Evolutionary conservation across 35 echinoderm and acorn worm genomes (phyloP).

Genomic region (Ophiothrix spiculata): DNA sequence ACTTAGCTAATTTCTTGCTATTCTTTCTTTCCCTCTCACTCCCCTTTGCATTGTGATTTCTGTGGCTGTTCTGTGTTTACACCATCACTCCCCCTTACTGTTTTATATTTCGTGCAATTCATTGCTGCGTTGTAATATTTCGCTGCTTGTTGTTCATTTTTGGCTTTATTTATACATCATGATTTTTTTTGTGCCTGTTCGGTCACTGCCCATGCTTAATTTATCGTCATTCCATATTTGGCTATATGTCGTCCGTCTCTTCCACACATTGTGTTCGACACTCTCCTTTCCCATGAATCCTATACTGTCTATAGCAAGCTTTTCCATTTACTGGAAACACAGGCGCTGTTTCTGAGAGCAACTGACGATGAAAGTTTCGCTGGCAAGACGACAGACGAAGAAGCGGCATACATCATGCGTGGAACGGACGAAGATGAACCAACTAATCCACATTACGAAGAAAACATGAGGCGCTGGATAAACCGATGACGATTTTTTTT

Average conservation of each 20-base stretch:
- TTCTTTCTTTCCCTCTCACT: neutral
- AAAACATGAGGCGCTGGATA: conserved; percentile 62
- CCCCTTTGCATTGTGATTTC: neutral
- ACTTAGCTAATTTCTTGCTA: neutral
- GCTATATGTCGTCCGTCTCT: neutral
- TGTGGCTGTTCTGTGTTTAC: neutral
- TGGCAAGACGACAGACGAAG: conserved; percentile 59
- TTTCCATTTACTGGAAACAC: neutral
- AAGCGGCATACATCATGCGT: conserved; percentile 24
- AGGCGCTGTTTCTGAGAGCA: conserved; percentile 11
- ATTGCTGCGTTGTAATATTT: too few relatives aligned
- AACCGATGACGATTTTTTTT: conserved; percentile 28
- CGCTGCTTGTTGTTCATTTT: too few relatives aligned
- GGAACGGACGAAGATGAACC: conserved; percentile 46
- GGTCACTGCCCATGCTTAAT: neutral
- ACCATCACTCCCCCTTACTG: neutral
- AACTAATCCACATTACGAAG: conserved; percentile 34
- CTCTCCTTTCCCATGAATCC: neutral
- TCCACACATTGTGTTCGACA: neutral
- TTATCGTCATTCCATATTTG: neutral
- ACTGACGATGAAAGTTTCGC: conserved; percentile 34
- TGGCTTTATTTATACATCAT: too few relatives aligned
- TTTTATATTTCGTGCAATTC: too few relatives aligned
- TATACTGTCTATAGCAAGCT: conserved; percentile 2
- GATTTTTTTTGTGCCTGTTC: neutral